Conservation (phyloP, 2,888 invertebrate species). For the Mesorhabditis sp. region DNA sequence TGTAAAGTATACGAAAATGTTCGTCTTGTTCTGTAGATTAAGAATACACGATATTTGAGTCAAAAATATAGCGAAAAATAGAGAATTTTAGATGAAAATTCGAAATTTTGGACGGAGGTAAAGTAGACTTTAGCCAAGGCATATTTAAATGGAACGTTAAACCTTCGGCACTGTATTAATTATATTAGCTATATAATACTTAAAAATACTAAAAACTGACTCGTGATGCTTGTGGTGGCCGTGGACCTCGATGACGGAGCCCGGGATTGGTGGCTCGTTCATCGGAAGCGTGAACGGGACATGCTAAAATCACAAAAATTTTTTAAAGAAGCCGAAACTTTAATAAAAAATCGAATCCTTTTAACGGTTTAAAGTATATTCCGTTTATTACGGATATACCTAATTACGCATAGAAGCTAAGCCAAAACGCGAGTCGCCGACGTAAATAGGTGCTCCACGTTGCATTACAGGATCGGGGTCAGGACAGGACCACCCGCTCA, state of each 20-base stretch:
- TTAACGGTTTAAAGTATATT: neutral
- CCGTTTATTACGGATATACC: neutral
- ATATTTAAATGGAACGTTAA: too few species aligned
- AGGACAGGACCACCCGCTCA: too few species aligned
- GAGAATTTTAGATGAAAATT: too few species aligned
- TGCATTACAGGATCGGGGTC: too few species aligned
- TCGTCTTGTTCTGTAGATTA: too few species aligned
- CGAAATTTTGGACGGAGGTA: too few species aligned
- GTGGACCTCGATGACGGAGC: slow-evolving; percentile 25
- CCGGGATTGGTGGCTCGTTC: slow-evolving; percentile 29
- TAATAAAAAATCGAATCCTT: neutral
- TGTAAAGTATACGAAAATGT: too few species aligned
- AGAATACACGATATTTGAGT: too few species aligned
- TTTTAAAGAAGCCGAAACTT: neutral
- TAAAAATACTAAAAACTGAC: slow-evolving; percentile 6
- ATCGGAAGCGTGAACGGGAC: slow-evolving; percentile 30
- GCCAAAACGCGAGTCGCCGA: too few species aligned
- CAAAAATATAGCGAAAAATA: too few species aligned
- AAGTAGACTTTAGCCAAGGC: too few species aligned
- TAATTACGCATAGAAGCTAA: neutral
- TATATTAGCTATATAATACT: neutral
- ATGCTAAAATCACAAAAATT: slow-evolving; percentile 16
- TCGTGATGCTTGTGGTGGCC: slow-evolving; percentile 37
- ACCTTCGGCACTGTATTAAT: neutral
- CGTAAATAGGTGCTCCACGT: too few species aligned